phyloP scores from a whole-genome alignment of 2,797 vertebrate genomes.

The Masticophis lateralis region DNA sequence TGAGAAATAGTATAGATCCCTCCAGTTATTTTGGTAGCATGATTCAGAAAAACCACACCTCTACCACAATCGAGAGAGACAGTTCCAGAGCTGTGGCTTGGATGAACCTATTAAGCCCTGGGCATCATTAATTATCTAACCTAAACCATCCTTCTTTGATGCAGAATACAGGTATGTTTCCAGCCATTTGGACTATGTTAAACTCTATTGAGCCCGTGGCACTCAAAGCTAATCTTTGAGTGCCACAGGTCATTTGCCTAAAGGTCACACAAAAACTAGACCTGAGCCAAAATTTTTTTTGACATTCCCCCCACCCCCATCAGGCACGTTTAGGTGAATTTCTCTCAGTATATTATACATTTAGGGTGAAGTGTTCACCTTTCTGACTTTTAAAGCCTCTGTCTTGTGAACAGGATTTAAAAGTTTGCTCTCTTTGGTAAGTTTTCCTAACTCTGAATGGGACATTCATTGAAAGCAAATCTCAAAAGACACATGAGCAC shows the following conservation, averaged over 20 bases:
- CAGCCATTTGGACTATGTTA: conserved; percentile 15
- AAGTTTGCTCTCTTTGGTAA: conserved; percentile 4
- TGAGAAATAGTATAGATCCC: neutral
- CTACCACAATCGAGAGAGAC: neutral
- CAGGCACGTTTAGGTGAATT: neutral
- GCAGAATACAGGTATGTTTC: conserved; percentile 12
- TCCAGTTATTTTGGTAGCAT: neutral
- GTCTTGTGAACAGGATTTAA: neutral
- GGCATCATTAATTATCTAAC: conserved; percentile 29
- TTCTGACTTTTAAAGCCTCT: conserved; percentile 11
- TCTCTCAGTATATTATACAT: neutral
- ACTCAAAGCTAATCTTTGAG: neutral
- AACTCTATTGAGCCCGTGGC: conserved; percentile 3
- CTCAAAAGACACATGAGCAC: conserved; percentile 10
- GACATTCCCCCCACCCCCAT: neutral
- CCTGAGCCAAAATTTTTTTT: neutral
- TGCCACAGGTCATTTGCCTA: neutral
- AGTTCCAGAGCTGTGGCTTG: conserved; percentile 3
- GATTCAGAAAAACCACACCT: conserved; percentile 9
- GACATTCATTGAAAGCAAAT: conserved; percentile 37
- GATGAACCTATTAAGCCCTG: conserved; percentile 21
- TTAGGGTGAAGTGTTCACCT: conserved; percentile 18
- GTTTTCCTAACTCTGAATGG: conserved; percentile 36
- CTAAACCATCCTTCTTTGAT: conserved; percentile 54
- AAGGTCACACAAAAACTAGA: conserved; percentile 15